Base-by-base conservation (phyloP, 64 coral and sea anemone species). In the Montipora efflorescens region DNA sequence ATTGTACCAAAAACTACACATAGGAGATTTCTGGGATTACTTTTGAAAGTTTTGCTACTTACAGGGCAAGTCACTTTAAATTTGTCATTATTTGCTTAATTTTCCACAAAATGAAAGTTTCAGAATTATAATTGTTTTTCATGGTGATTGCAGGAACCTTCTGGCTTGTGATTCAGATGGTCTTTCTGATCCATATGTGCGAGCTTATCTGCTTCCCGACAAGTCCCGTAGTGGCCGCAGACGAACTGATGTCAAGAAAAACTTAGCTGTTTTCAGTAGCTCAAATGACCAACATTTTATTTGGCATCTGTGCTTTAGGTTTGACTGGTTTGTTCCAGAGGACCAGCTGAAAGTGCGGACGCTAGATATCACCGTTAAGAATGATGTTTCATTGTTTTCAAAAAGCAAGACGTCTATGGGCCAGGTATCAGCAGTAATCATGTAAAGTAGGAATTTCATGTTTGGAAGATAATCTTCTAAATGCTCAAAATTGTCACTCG, bases 361-460 rank as follows among this genome's bases (percentile, higher is more conserved):
- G 15, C 21, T 99, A 50, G 95, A 99, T 36, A 92, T 99, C 19
- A 96, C 95, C 77, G 95, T 99, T 8, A 96, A 99, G 79, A 99
- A 99, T 89, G 92, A 99, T 67, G 97, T 99, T 5, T 95, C 94
- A 13, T 99, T 99, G 85, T 99, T 99, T 83, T 99, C 97, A 21
- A 99, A 91, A 73, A 93, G 94, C 77, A 99, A 94, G 28, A 99
- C 97, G 43, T 93, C 94, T 18, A 99, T 99, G 97, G 97, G 97
- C 50, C 90, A 95, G 89, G 97, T 99, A 83, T 36, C 36, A 36
- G 36, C 36, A 36, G 36, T 36, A 36, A 36, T 36, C 36, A 36
- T 36, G 36, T 2, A 36, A 36, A 36, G 36, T 36, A 36, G 36
- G 36, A 36, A 36, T 36, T 36, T 36, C 36, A 1, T 36, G 36